phyloP scores from a whole-genome alignment of 2,113 vertebrate genomes.

The Myrmecobius fasciatus region DNA sequence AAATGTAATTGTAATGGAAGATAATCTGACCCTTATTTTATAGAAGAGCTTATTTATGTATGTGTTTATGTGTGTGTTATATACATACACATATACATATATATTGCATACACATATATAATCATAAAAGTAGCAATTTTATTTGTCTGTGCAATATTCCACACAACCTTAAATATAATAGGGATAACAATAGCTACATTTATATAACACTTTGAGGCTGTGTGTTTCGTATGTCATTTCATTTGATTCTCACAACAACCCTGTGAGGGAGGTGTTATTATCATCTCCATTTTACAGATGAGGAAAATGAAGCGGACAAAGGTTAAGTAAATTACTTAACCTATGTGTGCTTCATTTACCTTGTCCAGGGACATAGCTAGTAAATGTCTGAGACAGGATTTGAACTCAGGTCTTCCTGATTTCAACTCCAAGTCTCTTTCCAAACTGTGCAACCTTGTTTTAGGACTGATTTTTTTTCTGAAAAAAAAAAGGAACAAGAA shows the following conservation, averaged over 20 bases:
- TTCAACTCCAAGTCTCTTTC: neutral
- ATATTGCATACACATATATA: neutral
- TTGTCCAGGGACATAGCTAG: neutral
- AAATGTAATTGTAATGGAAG: neutral
- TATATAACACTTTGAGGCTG: neutral
- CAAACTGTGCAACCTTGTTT: neutral
- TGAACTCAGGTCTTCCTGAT: neutral
- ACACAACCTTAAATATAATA: neutral
- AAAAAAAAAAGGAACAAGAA: neutral
- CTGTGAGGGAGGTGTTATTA: neutral
- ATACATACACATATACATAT: too few relatives aligned
- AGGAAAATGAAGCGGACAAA: neutral
- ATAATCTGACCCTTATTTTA: neutral
- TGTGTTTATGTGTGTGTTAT: too few relatives aligned
- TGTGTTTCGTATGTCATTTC: neutral
- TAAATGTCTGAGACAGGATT: neutral
- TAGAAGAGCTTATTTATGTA: neutral
- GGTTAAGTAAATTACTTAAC: too few relatives aligned
- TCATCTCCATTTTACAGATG: neutral
- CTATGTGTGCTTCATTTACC: too few relatives aligned
- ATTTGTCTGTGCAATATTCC: neutral
- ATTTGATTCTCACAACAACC: neutral
- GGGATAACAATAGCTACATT: neutral
- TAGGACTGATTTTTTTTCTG: neutral
- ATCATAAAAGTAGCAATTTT: neutral